phyloP scores from a whole-genome alignment of 2,888 invertebrate species.

The Smittia sp. region DNA sequence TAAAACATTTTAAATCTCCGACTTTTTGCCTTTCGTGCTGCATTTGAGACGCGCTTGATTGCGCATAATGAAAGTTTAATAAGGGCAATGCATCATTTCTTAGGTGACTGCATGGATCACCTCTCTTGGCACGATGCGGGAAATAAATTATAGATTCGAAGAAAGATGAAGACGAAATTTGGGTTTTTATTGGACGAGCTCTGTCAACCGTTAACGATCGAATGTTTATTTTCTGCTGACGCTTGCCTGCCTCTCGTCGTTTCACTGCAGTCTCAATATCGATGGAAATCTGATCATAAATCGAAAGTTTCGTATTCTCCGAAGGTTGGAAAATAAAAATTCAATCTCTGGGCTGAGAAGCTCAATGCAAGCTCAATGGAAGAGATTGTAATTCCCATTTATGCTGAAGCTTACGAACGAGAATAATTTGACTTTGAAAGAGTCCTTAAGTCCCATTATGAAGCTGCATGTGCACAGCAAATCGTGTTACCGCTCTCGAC shows the following conservation, averaged over 20 bases:
- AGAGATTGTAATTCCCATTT: slow-evolving; percentile 9
- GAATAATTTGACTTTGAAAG: not conserved
- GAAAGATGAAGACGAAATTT: too few relatives aligned
- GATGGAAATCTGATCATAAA: not conserved
- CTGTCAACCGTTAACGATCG: too few relatives aligned
- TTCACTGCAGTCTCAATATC: not conserved
- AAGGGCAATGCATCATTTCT: slow-evolving; percentile 25
- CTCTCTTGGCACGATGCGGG: not conserved
- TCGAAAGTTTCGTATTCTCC: not conserved
- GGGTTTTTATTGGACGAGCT: too few relatives aligned
- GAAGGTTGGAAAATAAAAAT: not conserved
- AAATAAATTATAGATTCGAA: not conserved
- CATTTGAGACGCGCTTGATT: not conserved
- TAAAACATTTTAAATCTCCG: slow-evolving; percentile 26
- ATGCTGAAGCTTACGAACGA: not conserved
- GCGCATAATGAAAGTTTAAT: slow-evolving; percentile 25
- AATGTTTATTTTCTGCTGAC: too few relatives aligned
- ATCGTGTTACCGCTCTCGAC: not conserved
- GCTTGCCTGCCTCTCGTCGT: too few relatives aligned
- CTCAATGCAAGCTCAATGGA: not conserved
- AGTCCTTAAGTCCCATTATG: slow-evolving; percentile 25
- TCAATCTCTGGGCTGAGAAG: not conserved
- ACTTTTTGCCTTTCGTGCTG: not conserved
- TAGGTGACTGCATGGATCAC: slow-evolving; percentile 13
- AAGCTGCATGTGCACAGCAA: not conserved